Evolutionary conservation across 2,797 vertebrate species (phyloP).

Genomic region (Sebastes matsubarae): DNA sequence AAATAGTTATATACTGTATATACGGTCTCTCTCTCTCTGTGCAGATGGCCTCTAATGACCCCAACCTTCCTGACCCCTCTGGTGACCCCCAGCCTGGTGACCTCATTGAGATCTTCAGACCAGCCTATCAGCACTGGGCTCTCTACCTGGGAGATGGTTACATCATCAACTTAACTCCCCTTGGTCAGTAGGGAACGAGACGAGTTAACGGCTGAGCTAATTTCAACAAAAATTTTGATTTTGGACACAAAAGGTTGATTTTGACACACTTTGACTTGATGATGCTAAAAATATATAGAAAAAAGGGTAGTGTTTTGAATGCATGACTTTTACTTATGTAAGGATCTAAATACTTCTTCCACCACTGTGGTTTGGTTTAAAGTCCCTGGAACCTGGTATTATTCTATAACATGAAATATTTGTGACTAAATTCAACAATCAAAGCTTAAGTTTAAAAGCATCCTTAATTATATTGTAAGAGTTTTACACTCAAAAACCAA

Average conservation of each 20-base stretch:
- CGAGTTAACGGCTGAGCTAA: neutral
- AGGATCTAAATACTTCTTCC: neutral
- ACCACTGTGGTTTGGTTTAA: neutral
- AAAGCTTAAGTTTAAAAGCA: neutral
- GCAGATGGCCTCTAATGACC: slow-evolving; percentile 87
- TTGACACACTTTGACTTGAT: neutral
- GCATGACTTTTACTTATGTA: neutral
- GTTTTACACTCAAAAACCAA: neutral
- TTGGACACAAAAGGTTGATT: neutral
- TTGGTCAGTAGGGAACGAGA: slow-evolving; percentile 82
- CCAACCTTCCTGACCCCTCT: slow-evolving; percentile 73
- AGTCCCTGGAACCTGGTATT: neutral
- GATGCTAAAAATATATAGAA: neutral
- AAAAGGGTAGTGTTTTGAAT: neutral
- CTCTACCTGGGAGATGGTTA: slow-evolving; percentile 94
- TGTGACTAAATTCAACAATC: neutral
- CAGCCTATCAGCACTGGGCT: slow-evolving; percentile 94
- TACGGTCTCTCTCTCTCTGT: neutral
- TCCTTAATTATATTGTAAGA: neutral
- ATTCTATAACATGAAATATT: neutral
- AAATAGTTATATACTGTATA: neutral
- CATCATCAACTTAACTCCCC: slow-evolving; percentile 90
- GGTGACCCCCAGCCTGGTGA: slow-evolving; percentile 90
- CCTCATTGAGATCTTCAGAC: slow-evolving; percentile 93
- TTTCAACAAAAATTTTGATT: neutral